A percentile compares a stretch with the other conserved stretches of the same genome.
Evolutionary conservation across 1,140 invertebrate genomes (phyloP).

Genomic region (Drosophila mauritiana): DNA sequence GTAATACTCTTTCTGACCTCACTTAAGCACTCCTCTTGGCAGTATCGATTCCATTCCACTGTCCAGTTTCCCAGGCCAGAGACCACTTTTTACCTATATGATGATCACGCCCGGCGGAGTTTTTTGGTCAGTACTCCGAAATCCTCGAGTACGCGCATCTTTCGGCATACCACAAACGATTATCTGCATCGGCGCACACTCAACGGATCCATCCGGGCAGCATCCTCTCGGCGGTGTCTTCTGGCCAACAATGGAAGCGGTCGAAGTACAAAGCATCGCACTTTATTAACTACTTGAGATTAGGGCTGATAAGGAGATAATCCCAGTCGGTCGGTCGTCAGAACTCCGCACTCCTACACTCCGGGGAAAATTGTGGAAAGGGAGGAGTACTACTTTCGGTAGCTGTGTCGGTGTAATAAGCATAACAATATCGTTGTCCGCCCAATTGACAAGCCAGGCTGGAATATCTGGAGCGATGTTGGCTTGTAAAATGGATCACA

Average conservation of each 20-base stretch:
- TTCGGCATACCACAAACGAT: constrained; percentile 83
- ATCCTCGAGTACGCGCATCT: constrained; percentile 30
- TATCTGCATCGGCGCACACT: constrained; percentile 75
- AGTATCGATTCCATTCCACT: not conserved
- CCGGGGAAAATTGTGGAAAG: not conserved
- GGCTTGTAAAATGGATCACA: constrained; percentile 77
- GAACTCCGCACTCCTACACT: constrained; percentile 61
- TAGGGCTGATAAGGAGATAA: constrained; percentile 84
- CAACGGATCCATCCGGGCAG: constrained; percentile 52
- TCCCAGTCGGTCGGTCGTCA: constrained; percentile 68
- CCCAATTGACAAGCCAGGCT: constrained; percentile 75
- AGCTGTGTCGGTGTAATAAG: constrained; percentile 80
- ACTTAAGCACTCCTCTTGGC: not conserved
- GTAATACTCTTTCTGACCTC: not conserved
- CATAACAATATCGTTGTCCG: constrained; percentile 84
- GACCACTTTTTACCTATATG: constrained; percentile 50
- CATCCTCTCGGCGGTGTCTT: constrained; percentile 16
- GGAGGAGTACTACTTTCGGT: constrained; percentile 53
- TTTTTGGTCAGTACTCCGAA: constrained; percentile 26
- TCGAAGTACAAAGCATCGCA: constrained; percentile 83
- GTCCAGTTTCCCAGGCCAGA: constrained; percentile 30
- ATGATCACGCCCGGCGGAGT: constrained; percentile 14
- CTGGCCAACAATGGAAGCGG: constrained; percentile 70
- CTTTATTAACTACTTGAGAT: constrained; percentile 85
- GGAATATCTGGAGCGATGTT: constrained; percentile 60